Conservation (phyloP, 2,797 vertebrate species). For the Notolepis coatsorum region DNA sequence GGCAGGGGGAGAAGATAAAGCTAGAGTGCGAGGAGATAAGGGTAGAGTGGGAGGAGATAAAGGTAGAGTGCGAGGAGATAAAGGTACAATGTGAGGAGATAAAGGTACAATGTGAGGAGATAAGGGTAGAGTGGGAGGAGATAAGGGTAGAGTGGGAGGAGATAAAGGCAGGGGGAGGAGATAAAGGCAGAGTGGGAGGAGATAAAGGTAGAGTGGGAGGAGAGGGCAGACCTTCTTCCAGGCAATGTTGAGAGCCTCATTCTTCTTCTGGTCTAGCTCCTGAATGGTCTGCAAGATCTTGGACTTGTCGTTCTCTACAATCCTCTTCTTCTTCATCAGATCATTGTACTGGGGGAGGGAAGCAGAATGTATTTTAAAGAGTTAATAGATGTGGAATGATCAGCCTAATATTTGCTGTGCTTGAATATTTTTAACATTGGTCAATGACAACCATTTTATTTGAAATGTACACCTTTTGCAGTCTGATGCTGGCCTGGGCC, state of each 20-base stretch:
- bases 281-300: constrained; percentile 93
- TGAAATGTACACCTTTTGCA: too few relatives aligned
- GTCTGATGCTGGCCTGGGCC: too few relatives aligned
- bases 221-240: constrained; percentile 91
- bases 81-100: not conserved
- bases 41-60: not conserved
- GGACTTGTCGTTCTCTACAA: constrained; percentile 94
- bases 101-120: not conserved
- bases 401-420: too few relatives aligned
- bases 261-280: constrained; percentile 96
- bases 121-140: not conserved
- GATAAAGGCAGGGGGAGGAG: not conserved
- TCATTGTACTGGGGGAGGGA: constrained; percentile 89
- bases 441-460: too few relatives aligned
- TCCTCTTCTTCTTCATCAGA: constrained; percentile 93
- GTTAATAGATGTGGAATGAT: too few relatives aligned
- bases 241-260: constrained; percentile 89
- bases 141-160: not conserved
- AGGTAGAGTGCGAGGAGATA: not conserved
- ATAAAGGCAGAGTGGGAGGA: not conserved
- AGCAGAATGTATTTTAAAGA: constrained; percentile 5
- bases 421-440: too few relatives aligned
- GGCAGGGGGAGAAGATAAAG: not conserved
- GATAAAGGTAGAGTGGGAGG: not conserved
- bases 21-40: not conserved